Base-by-base conservation (phyloP, 1,140 invertebrate species). In the Trissolcus basalis region DNA sequence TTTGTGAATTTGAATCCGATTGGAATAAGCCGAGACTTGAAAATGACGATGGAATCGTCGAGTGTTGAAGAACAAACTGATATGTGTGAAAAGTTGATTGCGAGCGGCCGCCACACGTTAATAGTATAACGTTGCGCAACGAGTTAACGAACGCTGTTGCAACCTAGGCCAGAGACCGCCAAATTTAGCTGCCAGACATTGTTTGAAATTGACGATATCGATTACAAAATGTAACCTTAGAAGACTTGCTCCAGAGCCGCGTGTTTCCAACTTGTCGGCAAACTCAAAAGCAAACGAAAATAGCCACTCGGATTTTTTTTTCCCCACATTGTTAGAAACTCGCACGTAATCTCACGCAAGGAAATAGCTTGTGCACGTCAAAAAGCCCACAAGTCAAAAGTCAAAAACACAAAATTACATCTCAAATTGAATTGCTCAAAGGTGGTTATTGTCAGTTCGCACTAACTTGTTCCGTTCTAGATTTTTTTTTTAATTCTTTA, bases 131-230 rank as follows among this genome's bases (percentile, higher is more conserved):
- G 70, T 80, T 84, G 80, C 83, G 81, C 79, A 84, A 84, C 74
- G 58, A 80, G 77, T 81, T 83, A 80, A 81, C 76, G 77, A 80
- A 83, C 80, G 76, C 65, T 64, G 79, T 81, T 81, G 81, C 78
- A 79, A 75, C 74, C 32, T 68, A 71, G 76, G 49, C 74, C 81
- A 81, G 80, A 79, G 77, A 53, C 77, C 55, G 78, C 86, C 83
- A 87, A 87, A 88, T 86, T 87, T 88, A 86, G 83, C 82, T 81
- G 64, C 80, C 77, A 77, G 80, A 81, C 79, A 82, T 82, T 83
- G 81, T 82, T 82, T 82, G 68, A 83, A 85, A 82, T 86, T 76
- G 77, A 74, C 67, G 82, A 86, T 87, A 87, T 87, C 86, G 82
- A 85, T 88, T 85, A 86, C 85, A 83, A 86, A 85, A 83, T 81